Evolutionary conservation across 2,113 vertebrate species (phyloP), one percentile per base, ranked within the genome.

Genomic region (Cynoglossus semilaevis): DNA sequence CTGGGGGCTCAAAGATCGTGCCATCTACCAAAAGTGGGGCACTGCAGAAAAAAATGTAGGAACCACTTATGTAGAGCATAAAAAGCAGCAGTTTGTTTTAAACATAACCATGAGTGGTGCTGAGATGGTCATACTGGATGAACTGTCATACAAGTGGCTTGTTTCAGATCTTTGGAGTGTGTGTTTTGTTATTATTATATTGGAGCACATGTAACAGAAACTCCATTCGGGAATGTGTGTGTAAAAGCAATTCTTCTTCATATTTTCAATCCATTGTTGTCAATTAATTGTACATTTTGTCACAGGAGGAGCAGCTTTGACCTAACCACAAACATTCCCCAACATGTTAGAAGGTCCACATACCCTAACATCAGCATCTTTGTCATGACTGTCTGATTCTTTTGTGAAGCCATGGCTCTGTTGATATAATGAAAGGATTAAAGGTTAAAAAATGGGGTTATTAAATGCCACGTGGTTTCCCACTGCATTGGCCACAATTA

Each of bases 321-420:
- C 16, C 51, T 16, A 67, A 29, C 70, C 16, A 70, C 12, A 79
- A 56, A 62, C 36, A 73, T 59, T 47, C 45, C 22, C 14, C 50
- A 55, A 72, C 17, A 65, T 51, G 52, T 74, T 42, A 63, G 46
- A 75, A 72, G 22, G 55, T 80, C 51, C 67, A 88, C 78, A 62
- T 90, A 90, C 85, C 88, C 85, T 88, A 67, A 83, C 81, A 47
- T 87, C 88, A 70, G 58, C 61, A 70, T 51, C 71, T 58, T 38
- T 51, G 1, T 80, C 78, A 61, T 86, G 85, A 85, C 67, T 81
- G 82, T 54, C 42, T 52, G 85, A 78, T 78, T 89, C 88, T 86
- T 88, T 89, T 79, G 79, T 74, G 68, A 83, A 76, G 60, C 88
- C 82, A 58, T 86, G 72, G 70, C 77, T 83, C 89, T 89, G 86